Evolutionary conservation across 2,113 vertebrate genomes (phyloP), one percentile per base, ranked within the genome.

Genomic region (Pogonocichla stellata): DNA sequence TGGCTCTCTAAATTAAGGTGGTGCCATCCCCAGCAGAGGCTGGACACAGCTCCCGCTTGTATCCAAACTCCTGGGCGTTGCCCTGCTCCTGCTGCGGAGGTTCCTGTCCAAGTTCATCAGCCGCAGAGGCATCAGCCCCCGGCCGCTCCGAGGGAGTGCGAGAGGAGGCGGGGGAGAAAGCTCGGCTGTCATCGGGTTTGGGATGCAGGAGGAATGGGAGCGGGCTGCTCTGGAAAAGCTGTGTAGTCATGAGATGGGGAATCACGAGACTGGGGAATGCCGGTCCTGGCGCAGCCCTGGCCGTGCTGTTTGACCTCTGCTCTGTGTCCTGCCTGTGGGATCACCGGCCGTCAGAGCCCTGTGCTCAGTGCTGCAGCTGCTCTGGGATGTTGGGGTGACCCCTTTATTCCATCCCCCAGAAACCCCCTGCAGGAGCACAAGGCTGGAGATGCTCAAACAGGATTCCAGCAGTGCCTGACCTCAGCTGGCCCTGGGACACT

Each of bases 91-190:
- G 3, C 62, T 6, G 29, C 86, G 89, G 73, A 60, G 91, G 90
- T 82, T 95, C 72, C 86, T 78, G 61, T 67, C 90, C 42, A 8
- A 90, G 66, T 33, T 72, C 81, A 60, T 65, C 66, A 90, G 80
- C 26, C 9, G 3, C 80, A 61, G 82, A 92, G 47, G 29, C 65
- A 82, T 38, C 73, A 81, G 51, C 24, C 56, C 25, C 38, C 4
- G 0, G 83, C 82, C 0, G 1, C 12, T n/a, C 0, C 0, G 0
- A 23, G 67, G 58, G 57, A 84, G 61, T 22, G 13, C 23, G 40
- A 79, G 74, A 89, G 87, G 81, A 82, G 64, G 89, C 1, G 0
- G 92, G 74, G 73, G 80, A 95, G 86, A 89, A 90, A 87, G 48
- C 45, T 72, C 80, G 79, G 89, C 93, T 93, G 84, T 74, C 61